Evolutionary conservation across 2,797 vertebrate species (phyloP).

Genomic region (Hippoglossus hippoglossus): DNA sequence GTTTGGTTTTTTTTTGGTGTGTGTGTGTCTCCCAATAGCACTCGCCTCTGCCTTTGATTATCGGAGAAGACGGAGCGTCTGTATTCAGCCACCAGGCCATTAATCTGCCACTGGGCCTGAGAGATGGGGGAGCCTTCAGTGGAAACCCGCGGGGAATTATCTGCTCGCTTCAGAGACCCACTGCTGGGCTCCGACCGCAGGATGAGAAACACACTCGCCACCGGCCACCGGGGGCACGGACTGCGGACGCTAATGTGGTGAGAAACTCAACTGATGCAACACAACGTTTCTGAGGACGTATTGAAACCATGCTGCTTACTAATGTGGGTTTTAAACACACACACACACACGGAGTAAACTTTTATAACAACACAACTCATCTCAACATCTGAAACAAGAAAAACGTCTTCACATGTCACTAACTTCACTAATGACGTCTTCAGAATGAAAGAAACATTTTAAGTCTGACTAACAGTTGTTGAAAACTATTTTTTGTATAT

Average conservation of each 20-base stretch:
- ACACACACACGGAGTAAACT: background rate
- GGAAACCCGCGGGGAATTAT: conserved; percentile 50
- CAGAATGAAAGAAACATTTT: background rate
- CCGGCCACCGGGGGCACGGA: conserved; percentile 41
- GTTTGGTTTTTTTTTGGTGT: background rate
- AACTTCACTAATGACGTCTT: background rate
- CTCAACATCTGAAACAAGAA: background rate
- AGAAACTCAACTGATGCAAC: conserved; percentile 41
- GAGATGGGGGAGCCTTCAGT: conserved; percentile 54
- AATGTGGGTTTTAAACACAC: background rate
- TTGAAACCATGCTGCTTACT: background rate
- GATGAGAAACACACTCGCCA: conserved; percentile 23
- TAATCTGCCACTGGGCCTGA: conserved; percentile 71
- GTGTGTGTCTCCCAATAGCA: conserved; percentile 10
- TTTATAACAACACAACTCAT: no score
- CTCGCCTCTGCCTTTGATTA: conserved; percentile 69
- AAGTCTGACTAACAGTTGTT: no score
- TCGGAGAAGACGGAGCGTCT: conserved; percentile 68
- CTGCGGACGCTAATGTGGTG: conserved; percentile 33
- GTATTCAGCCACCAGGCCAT: conserved; percentile 68
- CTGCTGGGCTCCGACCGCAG: conserved; percentile 49
- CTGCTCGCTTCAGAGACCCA: conserved; percentile 52
- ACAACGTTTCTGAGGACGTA: background rate
- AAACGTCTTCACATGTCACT: background rate
- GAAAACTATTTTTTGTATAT: no score